Conservation (phyloP, 2,113 vertebrate genomes). For the Erythrocercus mccallii region DNA sequence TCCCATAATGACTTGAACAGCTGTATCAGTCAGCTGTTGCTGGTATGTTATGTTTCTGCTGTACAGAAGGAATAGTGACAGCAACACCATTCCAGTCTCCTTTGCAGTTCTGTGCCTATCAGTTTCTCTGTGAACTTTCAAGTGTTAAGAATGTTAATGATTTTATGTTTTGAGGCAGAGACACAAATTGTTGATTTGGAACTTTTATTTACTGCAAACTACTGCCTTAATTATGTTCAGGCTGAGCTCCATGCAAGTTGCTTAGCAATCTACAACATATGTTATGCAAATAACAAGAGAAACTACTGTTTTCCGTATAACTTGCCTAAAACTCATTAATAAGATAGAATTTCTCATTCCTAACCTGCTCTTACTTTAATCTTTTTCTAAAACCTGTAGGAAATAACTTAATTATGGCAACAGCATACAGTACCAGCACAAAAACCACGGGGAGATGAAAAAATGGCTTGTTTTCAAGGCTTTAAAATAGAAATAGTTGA, state of each 20-base stretch:
- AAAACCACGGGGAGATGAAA: background rate
- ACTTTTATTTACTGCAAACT: conserved; percentile 33
- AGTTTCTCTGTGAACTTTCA: background rate
- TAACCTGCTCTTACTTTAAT: conserved; percentile 2
- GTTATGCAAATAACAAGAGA: conserved; percentile 59
- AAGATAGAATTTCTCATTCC: conserved; percentile 23
- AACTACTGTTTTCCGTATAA: conserved; percentile 43
- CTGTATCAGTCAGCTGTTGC: background rate
- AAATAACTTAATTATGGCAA: conserved; percentile 1
- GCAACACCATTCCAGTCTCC: background rate
- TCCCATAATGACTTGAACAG: background rate
- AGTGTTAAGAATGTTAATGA: background rate
- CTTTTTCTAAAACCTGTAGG: background rate
- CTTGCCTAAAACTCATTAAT: background rate
- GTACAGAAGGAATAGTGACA: background rate
- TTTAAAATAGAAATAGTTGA: background rate
- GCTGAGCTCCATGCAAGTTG: background rate
- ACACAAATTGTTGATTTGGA: conserved; percentile 3
- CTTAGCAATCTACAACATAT: conserved; percentile 45
- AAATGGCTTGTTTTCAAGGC: background rate
- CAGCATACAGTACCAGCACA: background rate
- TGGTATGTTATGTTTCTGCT: background rate
- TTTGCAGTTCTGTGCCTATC: background rate
- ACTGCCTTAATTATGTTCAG: conserved; percentile 46
- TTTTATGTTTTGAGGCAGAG: conserved; percentile 12